Evolutionary conservation across 1,140 invertebrate species (phyloP).

Genomic region (Drosophila pruinosa): DNA sequence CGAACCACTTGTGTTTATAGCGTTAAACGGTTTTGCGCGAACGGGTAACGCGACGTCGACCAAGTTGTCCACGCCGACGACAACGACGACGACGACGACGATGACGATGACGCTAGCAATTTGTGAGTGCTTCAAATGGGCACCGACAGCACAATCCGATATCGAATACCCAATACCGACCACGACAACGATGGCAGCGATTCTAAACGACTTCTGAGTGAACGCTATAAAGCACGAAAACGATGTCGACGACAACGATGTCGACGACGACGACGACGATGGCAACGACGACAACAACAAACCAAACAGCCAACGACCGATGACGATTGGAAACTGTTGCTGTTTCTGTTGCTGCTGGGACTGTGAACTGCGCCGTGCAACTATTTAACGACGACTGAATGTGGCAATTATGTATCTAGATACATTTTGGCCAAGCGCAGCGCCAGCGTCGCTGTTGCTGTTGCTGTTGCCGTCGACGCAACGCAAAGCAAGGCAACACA

Average conservation of each 20-base stretch:
- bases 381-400: slow-evolving; percentile 83
- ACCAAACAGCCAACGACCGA: slow-evolving; percentile 32
- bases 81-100: not conserved
- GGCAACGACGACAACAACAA: slow-evolving; percentile 2
- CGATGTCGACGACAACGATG: slow-evolving; percentile 46
- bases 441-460: slow-evolving; percentile 37
- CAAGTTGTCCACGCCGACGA: slow-evolving; percentile 28
- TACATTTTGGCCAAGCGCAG: slow-evolving; percentile 81
- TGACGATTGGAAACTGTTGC: slow-evolving; percentile 51
- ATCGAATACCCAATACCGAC: slow-evolving; percentile 68
- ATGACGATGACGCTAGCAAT: slow-evolving; percentile 31
- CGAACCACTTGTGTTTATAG: slow-evolving; percentile 31
- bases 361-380: slow-evolving; percentile 81
- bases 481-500: slow-evolving; percentile 18
- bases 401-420: slow-evolving; percentile 83
- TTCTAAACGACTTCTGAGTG: slow-evolving; percentile 78
- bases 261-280: slow-evolving; percentile 4
- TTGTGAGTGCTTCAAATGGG: slow-evolving; percentile 33
- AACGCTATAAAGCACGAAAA: slow-evolving; percentile 76
- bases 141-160: slow-evolving; percentile 48
- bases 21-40: slow-evolving; percentile 50
- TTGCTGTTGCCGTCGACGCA: slow-evolving; percentile 24
- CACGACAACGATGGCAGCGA: slow-evolving; percentile 71
- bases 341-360: slow-evolving; percentile 23
- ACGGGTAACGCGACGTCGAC: slow-evolving; percentile 20